Evolutionary conservation across 2,888 invertebrate genomes (phyloP).

Genomic region (Anorthoa munda): DNA sequence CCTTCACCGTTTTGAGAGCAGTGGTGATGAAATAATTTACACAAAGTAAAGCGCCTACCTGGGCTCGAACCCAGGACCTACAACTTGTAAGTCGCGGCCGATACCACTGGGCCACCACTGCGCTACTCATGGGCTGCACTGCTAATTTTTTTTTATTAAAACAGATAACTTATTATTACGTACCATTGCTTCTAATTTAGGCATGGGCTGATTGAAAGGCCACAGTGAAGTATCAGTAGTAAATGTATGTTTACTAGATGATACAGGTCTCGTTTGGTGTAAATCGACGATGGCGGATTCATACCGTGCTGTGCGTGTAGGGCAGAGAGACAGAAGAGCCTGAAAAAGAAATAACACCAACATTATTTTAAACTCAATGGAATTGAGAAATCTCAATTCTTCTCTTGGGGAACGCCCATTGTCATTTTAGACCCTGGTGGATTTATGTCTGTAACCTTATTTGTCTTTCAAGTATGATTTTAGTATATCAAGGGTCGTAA

Average conservation of each 20-base stretch:
- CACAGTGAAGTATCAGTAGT: slow-evolving; percentile 91
- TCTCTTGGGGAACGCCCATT: too few relatives aligned
- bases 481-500: neutral
- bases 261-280: slow-evolving; percentile 87
- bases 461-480: too few relatives aligned
- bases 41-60: too few relatives aligned
- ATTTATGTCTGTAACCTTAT: neutral
- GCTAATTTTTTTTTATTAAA: neutral
- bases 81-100: too few relatives aligned
- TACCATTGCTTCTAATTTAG: slow-evolving; percentile 88
- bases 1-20: too few relatives aligned
- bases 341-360: slow-evolving; percentile 66
- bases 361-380: too few relatives aligned
- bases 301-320: slow-evolving; percentile 78
- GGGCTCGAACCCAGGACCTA: too few relatives aligned
- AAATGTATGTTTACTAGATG: slow-evolving; percentile 91
- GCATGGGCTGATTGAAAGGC: slow-evolving; percentile 92
- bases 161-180: slow-evolving; percentile 55
- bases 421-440: too few relatives aligned
- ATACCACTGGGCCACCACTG: too few relatives aligned
- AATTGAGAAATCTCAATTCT: too few relatives aligned
- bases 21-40: too few relatives aligned
- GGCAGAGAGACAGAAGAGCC: slow-evolving; percentile 88
- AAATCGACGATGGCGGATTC: slow-evolving; percentile 82
- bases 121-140: too few relatives aligned